These are phyloP conservation scores for Danaus melanippus DNA, from an alignment of 1,140 invertebrate species.

Conservation along the genomic window DNA sequence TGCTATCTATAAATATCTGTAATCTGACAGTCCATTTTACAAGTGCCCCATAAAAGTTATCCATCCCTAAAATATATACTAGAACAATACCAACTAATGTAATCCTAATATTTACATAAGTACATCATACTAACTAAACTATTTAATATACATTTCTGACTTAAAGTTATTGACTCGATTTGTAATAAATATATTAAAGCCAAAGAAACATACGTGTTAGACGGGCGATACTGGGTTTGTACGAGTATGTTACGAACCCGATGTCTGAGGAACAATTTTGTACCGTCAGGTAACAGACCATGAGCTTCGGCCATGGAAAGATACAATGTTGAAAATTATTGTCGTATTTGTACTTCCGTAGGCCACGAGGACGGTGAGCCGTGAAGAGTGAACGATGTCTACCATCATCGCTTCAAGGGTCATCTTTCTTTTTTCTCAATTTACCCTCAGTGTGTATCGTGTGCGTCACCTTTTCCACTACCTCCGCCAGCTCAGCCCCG, in stretches of 20 bases:
- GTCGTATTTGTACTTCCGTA: slow-evolving; percentile 55
- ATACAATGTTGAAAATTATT: slow-evolving; percentile 44
- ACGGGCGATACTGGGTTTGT: slow-evolving; percentile 11
- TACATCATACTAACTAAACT: slow-evolving; percentile 35
- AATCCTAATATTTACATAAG: slow-evolving; percentile 39
- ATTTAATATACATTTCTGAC: slow-evolving; percentile 52
- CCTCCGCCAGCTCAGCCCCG: slow-evolving; percentile 78
- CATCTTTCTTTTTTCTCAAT: slow-evolving; percentile 88
- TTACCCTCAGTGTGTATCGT: slow-evolving; percentile 95
- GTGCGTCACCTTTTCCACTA: slow-evolving; percentile 87
- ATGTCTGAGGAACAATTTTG: slow-evolving; percentile 21
- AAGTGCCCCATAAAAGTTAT: too few relatives aligned
- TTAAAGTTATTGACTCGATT: slow-evolving; percentile 69
- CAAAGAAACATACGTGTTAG: slow-evolving; percentile 37
- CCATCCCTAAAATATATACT: too few relatives aligned
- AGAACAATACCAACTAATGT: too few relatives aligned
- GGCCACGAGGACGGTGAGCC: slow-evolving; percentile 35
- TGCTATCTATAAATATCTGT: too few relatives aligned
- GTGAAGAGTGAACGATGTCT: slow-evolving; percentile 13
- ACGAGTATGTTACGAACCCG: slow-evolving; percentile 7
- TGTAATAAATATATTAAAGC: slow-evolving; percentile 67
- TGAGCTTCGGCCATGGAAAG: slow-evolving; percentile 24
- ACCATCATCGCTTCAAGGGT: slow-evolving; percentile 52
- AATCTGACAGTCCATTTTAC: too few relatives aligned
- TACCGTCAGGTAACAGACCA: slow-evolving; percentile 19